Evolutionary conservation across 2,113 vertebrate species (phyloP).

Genomic region (Cranoglanis bouderius): DNA sequence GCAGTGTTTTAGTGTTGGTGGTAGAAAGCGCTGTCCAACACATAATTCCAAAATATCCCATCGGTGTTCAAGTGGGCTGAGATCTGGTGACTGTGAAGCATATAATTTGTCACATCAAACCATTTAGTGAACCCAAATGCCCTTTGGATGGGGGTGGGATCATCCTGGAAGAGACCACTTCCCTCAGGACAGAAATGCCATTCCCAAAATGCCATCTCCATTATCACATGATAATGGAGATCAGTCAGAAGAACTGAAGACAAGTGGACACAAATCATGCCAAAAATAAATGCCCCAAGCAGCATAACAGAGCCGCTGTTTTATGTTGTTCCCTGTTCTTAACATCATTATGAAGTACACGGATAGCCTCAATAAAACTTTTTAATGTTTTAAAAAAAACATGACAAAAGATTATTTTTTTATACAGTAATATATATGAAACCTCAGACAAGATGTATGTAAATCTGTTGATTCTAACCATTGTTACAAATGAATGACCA

Average conservation of each 20-base stretch:
- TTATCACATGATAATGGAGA: neutral
- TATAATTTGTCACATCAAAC: neutral
- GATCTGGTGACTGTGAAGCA: neutral
- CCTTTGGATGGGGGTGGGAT: neutral
- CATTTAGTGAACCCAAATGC: neutral
- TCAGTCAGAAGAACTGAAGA: neutral
- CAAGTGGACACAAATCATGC: neutral
- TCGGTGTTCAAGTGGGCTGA: neutral
- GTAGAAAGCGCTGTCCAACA: neutral
- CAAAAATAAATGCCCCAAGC: neutral
- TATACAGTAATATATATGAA: neutral
- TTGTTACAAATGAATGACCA: neutral
- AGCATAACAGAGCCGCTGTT: neutral
- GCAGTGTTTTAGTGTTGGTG: neutral
- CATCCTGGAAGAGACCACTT: neutral
- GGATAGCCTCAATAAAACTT: neutral
- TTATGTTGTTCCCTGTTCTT: neutral
- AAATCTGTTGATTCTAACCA: neutral
- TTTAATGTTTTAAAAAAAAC: neutral
- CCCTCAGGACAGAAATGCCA: neutral
- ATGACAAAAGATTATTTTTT: neutral
- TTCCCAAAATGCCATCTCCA: too few relatives aligned
- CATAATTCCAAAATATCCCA: neutral
- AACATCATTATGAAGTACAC: neutral
- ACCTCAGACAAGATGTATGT: neutral